Percentiles rank a stretch among this genome's conserved stretches.
Conservation (phyloP, 2,888 invertebrate genomes). For the Nymphalis polychloros region DNA sequence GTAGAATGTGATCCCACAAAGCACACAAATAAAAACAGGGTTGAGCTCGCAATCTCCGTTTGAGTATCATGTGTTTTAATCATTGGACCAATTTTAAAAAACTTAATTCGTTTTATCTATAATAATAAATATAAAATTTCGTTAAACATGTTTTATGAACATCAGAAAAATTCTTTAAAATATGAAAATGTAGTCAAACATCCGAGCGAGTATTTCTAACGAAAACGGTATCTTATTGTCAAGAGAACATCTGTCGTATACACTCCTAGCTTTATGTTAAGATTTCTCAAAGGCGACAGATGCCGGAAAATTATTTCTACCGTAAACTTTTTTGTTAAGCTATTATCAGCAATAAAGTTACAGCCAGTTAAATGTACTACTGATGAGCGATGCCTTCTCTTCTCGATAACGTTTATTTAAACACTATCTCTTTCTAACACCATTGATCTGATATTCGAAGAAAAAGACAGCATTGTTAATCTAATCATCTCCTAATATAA, state of each 20-base stretch:
- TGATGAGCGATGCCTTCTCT: background rate
- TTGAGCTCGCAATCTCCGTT: too few relatives aligned
- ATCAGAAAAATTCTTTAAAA: slow-evolving; percentile 9
- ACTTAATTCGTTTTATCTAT: too few relatives aligned
- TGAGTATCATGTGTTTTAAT: rapidly evolving
- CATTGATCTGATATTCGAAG: too few relatives aligned
- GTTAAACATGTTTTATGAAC: background rate
- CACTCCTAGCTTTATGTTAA: slow-evolving; percentile 6
- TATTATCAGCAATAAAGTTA: background rate
- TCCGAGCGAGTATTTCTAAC: background rate
- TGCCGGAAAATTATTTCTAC: background rate
- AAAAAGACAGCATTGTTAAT: too few relatives aligned
- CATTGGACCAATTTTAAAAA: too few relatives aligned
- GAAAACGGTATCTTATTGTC: slow-evolving; percentile 6
- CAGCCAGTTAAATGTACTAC: too few relatives aligned
- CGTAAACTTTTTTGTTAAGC: background rate
- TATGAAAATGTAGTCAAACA: slow-evolving; percentile 5
- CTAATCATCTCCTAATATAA: too few relatives aligned
- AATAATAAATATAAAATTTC: background rate
- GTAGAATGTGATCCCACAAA: too few relatives aligned
- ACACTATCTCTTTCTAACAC: too few relatives aligned
- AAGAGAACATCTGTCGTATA: slow-evolving; percentile 8
- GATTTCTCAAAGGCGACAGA: background rate
- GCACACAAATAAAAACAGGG: too few relatives aligned
- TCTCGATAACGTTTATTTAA: too few relatives aligned